Evolutionary conservation across 2,113 vertebrate genomes (phyloP).

Genomic region (Phalacrocorax aristotelis): DNA sequence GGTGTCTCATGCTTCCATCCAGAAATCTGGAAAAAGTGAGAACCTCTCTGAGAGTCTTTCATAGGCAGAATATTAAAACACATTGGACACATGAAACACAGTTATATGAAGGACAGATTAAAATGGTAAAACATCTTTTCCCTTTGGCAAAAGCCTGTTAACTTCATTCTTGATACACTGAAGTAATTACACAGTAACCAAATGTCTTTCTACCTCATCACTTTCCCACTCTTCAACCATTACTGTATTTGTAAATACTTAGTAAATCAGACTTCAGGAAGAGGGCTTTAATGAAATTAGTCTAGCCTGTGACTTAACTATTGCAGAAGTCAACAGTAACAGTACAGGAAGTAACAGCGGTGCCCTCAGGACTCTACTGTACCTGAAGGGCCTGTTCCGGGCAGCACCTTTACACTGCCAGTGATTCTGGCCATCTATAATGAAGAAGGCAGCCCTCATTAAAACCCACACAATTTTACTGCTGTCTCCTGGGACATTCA

Average conservation of each 20-base stretch:
- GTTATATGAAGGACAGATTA: background rate
- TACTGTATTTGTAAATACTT: background rate
- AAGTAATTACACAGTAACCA: background rate
- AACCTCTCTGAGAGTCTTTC: background rate
- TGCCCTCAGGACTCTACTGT: background rate
- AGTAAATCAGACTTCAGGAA: background rate
- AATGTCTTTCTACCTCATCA: background rate
- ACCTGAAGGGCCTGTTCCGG: background rate
- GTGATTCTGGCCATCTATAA: background rate
- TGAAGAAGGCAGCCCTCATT: background rate
- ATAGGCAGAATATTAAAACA: background rate
- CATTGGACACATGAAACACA: background rate
- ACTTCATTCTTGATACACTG: background rate
- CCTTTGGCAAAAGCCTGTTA: background rate
- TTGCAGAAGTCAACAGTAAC: background rate
- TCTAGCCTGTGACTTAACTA: background rate
- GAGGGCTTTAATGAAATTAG: background rate
- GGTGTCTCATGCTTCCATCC: background rate
- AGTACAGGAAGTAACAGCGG: background rate
- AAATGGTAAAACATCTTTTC: background rate
- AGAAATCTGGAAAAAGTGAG: background rate
- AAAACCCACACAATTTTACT: background rate
- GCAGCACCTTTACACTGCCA: background rate
- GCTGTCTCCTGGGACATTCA: background rate
- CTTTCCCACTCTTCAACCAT: background rate